Conservation (phyloP, 2,113 vertebrate species). For the Paedocypris sp. region DNA sequence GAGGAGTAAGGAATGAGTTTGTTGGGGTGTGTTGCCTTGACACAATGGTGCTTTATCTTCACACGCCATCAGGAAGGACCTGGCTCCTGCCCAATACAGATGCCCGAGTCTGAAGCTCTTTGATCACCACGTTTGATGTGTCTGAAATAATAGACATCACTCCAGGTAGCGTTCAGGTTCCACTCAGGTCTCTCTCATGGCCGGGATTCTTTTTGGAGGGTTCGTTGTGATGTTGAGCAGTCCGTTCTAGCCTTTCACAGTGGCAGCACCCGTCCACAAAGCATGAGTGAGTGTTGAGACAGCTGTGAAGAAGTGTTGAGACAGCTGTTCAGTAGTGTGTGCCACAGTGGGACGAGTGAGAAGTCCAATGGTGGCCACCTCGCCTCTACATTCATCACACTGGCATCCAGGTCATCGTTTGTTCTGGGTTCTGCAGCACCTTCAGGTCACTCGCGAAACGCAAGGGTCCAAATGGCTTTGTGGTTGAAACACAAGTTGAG, state of each 20-base stretch:
- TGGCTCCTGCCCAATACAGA: constrained; percentile 7
- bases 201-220: neutral
- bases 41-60: neutral
- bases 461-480: too few species aligned
- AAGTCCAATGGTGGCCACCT: neutral
- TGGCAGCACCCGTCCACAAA: constrained; percentile 16
- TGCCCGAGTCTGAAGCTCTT: constrained; percentile 33
- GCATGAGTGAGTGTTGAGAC: neutral
- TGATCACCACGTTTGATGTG: constrained; percentile 43
- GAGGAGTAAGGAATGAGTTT: neutral
- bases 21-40: neutral
- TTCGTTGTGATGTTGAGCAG: neutral
- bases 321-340: constrained; percentile 43
- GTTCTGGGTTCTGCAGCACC: neutral
- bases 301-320: constrained; percentile 40
- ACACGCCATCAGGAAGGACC: neutral
- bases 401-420: neutral
- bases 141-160: constrained; percentile 21
- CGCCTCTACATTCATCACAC: constrained; percentile 12
- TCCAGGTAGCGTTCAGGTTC: constrained; percentile 13
- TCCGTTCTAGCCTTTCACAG: constrained; percentile 15
- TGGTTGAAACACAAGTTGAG: too few species aligned
- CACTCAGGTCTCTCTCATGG: neutral
- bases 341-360: neutral
- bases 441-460: too few species aligned